Conservation (phyloP, 37 sponge, comb jelly and placozoan species). For the Halisarca cf. caerulea region DNA sequence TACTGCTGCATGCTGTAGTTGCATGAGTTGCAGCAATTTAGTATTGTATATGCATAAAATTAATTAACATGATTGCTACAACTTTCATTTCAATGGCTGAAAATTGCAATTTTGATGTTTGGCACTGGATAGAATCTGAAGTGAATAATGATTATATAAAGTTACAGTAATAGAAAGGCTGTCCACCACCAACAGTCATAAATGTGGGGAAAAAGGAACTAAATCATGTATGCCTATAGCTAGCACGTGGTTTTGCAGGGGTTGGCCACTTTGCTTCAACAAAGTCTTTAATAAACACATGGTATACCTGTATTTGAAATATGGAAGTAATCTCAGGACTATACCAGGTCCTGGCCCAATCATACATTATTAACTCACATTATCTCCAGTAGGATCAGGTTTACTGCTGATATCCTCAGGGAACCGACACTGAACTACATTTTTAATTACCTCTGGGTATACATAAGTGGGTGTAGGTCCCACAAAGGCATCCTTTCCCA, state of each 20-base stretch:
- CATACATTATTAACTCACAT: no score
- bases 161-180: neutral
- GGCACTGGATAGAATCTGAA: no score
- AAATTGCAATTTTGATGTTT: no score
- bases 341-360: no score
- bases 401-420: neutral
- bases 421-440: neutral
- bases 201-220: no score
- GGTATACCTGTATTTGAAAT: neutral
- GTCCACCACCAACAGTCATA: no score
- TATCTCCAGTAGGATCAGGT: neutral
- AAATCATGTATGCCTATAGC: no score
- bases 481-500: neutral
- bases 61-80: no score
- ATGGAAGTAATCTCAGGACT: neutral
- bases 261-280: constrained; percentile 6
- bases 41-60: neutral
- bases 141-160: neutral
- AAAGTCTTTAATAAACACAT: neutral
- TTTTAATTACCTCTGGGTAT: neutral
- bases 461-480: neutral
- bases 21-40: no score
- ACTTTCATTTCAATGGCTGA: no score
- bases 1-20: no score
- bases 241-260: no score